Conservation (phyloP, 2,113 vertebrate genomes). For the Ia io region DNA sequence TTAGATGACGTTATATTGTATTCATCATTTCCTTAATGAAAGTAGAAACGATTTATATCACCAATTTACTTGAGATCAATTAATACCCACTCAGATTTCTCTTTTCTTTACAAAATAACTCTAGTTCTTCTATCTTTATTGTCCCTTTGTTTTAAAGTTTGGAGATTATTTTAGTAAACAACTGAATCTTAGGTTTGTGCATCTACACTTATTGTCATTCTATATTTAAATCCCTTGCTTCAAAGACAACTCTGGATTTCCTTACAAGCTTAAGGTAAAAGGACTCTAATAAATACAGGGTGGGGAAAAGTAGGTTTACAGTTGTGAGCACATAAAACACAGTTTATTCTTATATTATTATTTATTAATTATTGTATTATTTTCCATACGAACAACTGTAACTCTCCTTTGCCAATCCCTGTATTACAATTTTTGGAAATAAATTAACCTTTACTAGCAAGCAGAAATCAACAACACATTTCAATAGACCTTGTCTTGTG, state of each 20-base stretch:
- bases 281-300: neutral
- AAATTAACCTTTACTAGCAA: neutral
- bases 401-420: neutral
- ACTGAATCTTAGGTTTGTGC: neutral
- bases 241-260: neutral
- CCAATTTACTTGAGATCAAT: slow-evolving; percentile 46
- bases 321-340: neutral
- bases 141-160: slow-evolving; percentile 22
- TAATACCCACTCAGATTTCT: slow-evolving; percentile 12
- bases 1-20: neutral
- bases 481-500: neutral
- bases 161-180: slow-evolving; percentile 33
- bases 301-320: neutral
- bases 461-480: neutral
- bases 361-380: neutral
- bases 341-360: neutral
- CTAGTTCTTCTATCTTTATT: neutral
- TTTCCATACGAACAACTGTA: neutral
- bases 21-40: slow-evolving; percentile 33
- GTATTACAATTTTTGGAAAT: neutral
- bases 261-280: neutral
- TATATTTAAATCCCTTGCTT: neutral
- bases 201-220: neutral
- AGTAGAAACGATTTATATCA: slow-evolving; percentile 20
- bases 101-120: slow-evolving; percentile 50